These are phyloP conservation scores for Microctonus hyperodae DNA, from an alignment of 2,888 invertebrate genomes.

Conservation along the genomic window DNA sequence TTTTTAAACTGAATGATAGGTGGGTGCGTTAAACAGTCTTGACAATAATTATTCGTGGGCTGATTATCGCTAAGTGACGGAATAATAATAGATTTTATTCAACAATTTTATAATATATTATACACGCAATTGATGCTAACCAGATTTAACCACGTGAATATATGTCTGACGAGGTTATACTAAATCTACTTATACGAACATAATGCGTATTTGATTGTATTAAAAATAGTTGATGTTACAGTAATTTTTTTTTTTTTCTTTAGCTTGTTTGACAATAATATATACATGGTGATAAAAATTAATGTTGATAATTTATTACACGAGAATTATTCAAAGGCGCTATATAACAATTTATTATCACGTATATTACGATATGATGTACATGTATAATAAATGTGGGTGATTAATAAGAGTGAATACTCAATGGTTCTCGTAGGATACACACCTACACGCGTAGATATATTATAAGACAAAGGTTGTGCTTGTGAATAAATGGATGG, in stretches of 20 bases:
- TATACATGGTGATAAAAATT: too few species aligned
- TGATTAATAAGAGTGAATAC: too few species aligned
- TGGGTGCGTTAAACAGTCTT: slow-evolving; percentile 15
- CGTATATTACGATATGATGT: too few species aligned
- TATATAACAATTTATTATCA: too few species aligned
- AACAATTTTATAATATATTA: neutral
- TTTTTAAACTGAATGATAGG: slow-evolving; percentile 12
- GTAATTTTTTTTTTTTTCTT: neutral
- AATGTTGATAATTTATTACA: too few species aligned
- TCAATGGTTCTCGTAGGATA: too few species aligned
- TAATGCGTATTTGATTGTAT: neutral
- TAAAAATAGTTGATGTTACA: neutral
- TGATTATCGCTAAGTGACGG: slow-evolving; percentile 16
- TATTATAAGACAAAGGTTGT: too few species aligned
- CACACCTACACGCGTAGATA: too few species aligned
- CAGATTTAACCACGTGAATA: neutral
- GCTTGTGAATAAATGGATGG: too few species aligned
- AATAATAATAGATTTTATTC: slow-evolving; percentile 1
- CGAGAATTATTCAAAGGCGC: too few species aligned
- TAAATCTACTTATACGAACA: neutral
- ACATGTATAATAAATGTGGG: neutral
- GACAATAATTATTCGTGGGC: slow-evolving; percentile 18
- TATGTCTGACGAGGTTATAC: neutral
- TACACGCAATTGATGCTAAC: neutral
- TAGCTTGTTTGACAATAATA: too few species aligned